phyloP scores from a whole-genome alignment of 1,140 invertebrate species.

The Cotesia chilonis region DNA sequence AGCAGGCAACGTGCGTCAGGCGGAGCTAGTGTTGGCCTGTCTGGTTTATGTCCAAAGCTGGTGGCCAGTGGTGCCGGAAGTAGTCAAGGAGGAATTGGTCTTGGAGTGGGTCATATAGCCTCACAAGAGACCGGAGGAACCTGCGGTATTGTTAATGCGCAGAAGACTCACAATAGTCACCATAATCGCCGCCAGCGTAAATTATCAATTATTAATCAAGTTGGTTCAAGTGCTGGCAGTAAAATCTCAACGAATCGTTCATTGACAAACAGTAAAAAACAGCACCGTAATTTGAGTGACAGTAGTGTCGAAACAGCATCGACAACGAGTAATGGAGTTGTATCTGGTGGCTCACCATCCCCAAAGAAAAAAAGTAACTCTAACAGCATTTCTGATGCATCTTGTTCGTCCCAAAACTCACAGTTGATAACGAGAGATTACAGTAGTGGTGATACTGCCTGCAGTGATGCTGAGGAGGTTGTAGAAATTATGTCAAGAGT shows the following conservation, averaged over 20 bases:
- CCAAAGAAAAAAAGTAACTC: slow-evolving; percentile 50
- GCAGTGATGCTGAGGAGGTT: slow-evolving; percentile 63
- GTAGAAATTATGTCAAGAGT: slow-evolving; percentile 55
- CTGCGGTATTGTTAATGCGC: slow-evolving; percentile 55
- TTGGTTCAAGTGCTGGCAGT: slow-evolving; percentile 46
- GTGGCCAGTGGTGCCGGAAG: slow-evolving; percentile 53
- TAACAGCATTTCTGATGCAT: slow-evolving; percentile 50
- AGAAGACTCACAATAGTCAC: slow-evolving; percentile 53
- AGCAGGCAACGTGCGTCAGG: slow-evolving; percentile 61
- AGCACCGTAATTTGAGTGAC: slow-evolving; percentile 49
- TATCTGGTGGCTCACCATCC: slow-evolving; percentile 49
- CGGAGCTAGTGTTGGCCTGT: slow-evolving; percentile 56
- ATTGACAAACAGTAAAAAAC: slow-evolving; percentile 50
- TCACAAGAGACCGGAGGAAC: slow-evolving; percentile 56
- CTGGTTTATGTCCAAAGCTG: slow-evolving; percentile 62
- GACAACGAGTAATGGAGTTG: slow-evolving; percentile 58
- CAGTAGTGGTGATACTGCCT: slow-evolving; percentile 56
- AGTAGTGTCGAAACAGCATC: slow-evolving; percentile 49
- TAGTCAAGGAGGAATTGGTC: slow-evolving; percentile 54
- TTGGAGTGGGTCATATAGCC: slow-evolving; percentile 63
- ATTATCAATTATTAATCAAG: slow-evolving; percentile 54
- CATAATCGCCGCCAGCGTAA: slow-evolving; percentile 58
- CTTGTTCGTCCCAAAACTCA: slow-evolving; percentile 49
- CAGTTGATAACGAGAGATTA: slow-evolving; percentile 54
- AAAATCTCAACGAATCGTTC: slow-evolving; percentile 51